Evolutionary conservation across 2,113 vertebrate genomes (phyloP).

Genomic region (Meles meles): DNA sequence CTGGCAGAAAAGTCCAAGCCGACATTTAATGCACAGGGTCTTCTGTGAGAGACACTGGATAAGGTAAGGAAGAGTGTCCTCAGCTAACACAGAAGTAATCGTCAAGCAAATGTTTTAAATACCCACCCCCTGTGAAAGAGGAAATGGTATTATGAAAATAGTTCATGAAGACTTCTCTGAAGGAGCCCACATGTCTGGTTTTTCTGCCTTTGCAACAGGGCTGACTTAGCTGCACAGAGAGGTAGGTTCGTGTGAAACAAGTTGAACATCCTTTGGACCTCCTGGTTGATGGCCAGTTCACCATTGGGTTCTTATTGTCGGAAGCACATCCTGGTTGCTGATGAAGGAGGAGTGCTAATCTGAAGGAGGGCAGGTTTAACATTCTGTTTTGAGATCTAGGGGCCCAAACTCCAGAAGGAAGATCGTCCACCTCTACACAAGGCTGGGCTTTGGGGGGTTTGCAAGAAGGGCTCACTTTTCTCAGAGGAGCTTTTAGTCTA

Average conservation of each 20-base stretch:
- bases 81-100: neutral
- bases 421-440: neutral
- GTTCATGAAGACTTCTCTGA: neutral
- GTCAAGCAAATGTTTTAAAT: neutral
- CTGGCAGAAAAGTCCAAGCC: neutral
- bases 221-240: neutral
- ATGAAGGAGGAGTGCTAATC: neutral
- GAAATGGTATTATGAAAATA: neutral
- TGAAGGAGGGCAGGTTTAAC: neutral
- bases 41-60: neutral
- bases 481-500: neutral
- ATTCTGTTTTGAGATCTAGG: neutral
- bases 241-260: accelerated
- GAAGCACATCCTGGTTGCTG: neutral
- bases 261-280: neutral
- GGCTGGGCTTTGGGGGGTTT: neutral
- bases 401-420: neutral
- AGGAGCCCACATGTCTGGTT: neutral
- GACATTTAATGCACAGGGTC: neutral
- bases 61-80: neutral
- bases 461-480: neutral
- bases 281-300: neutral
- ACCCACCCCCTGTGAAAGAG: neutral
- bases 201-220: neutral
- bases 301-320: neutral